Percentiles rank a stretch among this genome's conserved stretches.
Conservation (phyloP, 2,797 vertebrate genomes). For the Microctenopoma steveboyesi region DNA sequence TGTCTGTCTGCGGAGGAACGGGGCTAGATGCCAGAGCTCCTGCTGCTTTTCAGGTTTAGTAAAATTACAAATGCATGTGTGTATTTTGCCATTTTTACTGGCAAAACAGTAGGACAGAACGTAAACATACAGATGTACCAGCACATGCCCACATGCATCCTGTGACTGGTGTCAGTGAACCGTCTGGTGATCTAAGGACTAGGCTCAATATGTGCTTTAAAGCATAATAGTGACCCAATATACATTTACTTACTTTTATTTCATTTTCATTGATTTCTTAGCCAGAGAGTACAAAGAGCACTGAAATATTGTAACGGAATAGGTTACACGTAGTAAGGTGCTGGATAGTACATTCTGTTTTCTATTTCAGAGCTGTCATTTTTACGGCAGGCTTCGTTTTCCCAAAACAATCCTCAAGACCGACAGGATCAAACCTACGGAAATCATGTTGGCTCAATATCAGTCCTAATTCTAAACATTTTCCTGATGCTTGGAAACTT, state of each 20-base stretch:
- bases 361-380: background rate
- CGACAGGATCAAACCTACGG: background rate
- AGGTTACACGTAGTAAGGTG: background rate
- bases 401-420: background rate
- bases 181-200: background rate
- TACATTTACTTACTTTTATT: background rate
- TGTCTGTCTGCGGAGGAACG: constrained; percentile 2
- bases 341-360: background rate
- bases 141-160: background rate
- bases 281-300: background rate
- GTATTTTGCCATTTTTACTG: background rate
- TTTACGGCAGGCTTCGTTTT: background rate
- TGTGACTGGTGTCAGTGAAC: background rate
- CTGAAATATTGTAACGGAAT: background rate
- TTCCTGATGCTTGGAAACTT: too few species aligned
- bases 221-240: background rate
- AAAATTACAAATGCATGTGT: background rate
- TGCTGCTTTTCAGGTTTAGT: background rate
- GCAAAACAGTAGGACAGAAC: background rate
- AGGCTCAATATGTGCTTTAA: background rate
- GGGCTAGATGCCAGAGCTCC: background rate
- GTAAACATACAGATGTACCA: background rate
- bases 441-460: too few species aligned
- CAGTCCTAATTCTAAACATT: too few species aligned
- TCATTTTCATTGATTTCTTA: background rate